phyloP scores from a whole-genome alignment of 2,888 invertebrate species.

The Tetranychus truncatus region DNA sequence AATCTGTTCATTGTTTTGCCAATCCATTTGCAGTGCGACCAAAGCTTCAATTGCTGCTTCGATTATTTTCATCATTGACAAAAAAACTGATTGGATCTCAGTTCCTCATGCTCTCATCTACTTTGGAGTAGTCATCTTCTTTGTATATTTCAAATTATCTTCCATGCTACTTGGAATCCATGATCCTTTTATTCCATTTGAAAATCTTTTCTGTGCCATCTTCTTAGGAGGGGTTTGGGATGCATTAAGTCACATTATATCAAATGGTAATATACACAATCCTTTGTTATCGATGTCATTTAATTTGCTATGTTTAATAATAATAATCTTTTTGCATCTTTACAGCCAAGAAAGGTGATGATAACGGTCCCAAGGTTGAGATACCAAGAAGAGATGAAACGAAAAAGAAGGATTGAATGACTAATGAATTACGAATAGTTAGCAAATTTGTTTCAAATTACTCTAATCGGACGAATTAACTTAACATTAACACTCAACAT shows the following conservation, averaged over 20 bases:
- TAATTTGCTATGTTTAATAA: too few relatives aligned
- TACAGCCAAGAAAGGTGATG: slow-evolving; percentile 7
- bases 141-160: slow-evolving; percentile 53
- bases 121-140: slow-evolving; percentile 90
- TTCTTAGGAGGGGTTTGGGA: slow-evolving; percentile 98
- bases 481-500: too few relatives aligned
- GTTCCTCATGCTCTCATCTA: slow-evolving; percentile 92
- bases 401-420: too few relatives aligned
- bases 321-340: neutral
- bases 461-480: too few relatives aligned
- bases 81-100: slow-evolving; percentile 84
- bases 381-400: too few relatives aligned
- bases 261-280: slow-evolving; percentile 31
- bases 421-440: too few relatives aligned
- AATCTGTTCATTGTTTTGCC: slow-evolving; percentile 26
- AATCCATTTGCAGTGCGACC: slow-evolving; percentile 53
- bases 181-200: slow-evolving; percentile 96
- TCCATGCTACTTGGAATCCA: slow-evolving; percentile 89
- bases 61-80: slow-evolving; percentile 85
- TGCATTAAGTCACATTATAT: slow-evolving; percentile 69
- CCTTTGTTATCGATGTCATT: slow-evolving; percentile 12
- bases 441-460: too few relatives aligned
- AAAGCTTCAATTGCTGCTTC: slow-evolving; percentile 90
- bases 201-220: slow-evolving; percentile 87
- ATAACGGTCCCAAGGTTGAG: neutral